Conservation (phyloP, 1,140 invertebrate genomes). For the Aphaenogaster ashmeadi region DNA sequence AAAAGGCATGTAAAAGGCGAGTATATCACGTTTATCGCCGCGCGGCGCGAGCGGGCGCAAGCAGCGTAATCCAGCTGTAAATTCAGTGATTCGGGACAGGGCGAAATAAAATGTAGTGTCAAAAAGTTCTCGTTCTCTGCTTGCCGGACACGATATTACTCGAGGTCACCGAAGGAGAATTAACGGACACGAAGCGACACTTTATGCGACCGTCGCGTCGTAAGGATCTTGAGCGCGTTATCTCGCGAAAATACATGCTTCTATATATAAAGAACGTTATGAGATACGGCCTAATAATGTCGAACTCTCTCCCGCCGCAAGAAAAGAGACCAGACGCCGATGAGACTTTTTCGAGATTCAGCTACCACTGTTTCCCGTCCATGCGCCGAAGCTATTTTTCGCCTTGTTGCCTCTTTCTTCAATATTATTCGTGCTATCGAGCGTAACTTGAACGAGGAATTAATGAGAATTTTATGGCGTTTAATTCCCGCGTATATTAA, state of each 20-base stretch:
- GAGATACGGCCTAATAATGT: conserved; percentile 37
- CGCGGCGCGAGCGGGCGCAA: not conserved
- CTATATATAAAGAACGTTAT: conserved; percentile 36
- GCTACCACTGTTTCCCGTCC: not conserved
- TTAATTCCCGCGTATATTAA: conserved; percentile 10
- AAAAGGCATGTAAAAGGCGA: not conserved
- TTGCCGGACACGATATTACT: conserved; percentile 10
- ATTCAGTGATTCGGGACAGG: conserved; percentile 9
- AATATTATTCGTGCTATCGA: not conserved
- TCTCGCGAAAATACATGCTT: conserved; percentile 30
- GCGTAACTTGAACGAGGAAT: not conserved
- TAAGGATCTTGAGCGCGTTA: not conserved
- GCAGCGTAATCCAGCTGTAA: conserved; percentile 30
- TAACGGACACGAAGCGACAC: conserved; percentile 14
- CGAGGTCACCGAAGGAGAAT: conserved; percentile 31
- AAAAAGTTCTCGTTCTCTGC: conserved; percentile 11
- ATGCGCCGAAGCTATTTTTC: not conserved
- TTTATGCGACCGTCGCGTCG: conserved; percentile 32
- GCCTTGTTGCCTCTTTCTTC: not conserved
- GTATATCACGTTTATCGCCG: conserved; percentile 16
- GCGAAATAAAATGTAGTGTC: conserved; percentile 49
- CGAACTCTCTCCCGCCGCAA: not conserved
- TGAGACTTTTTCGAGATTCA: conserved; percentile 1
- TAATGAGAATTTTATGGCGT: conserved; percentile 27
- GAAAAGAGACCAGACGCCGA: not conserved